A percentile compares a stretch with the other conserved stretches of the same genome.
Conservation (phyloP, 2,888 invertebrate genomes). For the Pocota personata region DNA sequence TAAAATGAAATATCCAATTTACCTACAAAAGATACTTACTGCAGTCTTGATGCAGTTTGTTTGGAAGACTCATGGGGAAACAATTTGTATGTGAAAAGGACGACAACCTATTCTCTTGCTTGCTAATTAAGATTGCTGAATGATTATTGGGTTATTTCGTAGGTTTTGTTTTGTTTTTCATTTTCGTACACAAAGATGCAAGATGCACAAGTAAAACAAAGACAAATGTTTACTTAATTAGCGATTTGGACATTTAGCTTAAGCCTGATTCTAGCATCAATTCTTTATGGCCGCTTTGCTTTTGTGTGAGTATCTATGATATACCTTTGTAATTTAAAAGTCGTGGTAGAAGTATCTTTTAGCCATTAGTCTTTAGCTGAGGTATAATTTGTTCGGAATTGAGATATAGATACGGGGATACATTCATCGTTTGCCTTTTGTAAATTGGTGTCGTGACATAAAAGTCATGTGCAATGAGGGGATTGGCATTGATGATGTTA, state of each 20-base stretch:
- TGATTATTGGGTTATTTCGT: conserved; percentile 67
- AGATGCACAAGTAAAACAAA: conserved; percentile 46
- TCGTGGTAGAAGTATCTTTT: conserved; percentile 61
- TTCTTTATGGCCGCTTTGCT: neutral
- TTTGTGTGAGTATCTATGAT: conserved; percentile 54
- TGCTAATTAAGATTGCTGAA: conserved; percentile 74
- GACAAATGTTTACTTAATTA: conserved; percentile 70
- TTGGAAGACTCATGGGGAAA: conserved; percentile 1
- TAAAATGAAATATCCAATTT: conserved; percentile 10
- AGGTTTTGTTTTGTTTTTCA: neutral
- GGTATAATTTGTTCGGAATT: conserved; percentile 67
- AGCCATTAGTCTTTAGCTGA: conserved; percentile 65
- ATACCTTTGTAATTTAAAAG: conserved; percentile 58
- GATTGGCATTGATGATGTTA: conserved; percentile 45
- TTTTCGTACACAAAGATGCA: conserved; percentile 5
- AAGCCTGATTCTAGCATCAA: conserved; percentile 29
- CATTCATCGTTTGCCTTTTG: conserved; percentile 37
- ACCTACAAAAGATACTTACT: neutral
- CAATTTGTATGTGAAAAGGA: conserved; percentile 57
- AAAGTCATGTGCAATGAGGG: conserved; percentile 25
- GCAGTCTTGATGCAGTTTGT: conserved; percentile 21
- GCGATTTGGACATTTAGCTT: conserved; percentile 52
- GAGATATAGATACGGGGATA: conserved; percentile 54
- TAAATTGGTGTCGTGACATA: conserved; percentile 60
- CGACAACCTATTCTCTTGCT: conserved; percentile 39